Percentiles rank a stretch among this genome's conserved stretches.
Conservation (phyloP, 1,140 invertebrate species). For the Fopius arisanus region DNA sequence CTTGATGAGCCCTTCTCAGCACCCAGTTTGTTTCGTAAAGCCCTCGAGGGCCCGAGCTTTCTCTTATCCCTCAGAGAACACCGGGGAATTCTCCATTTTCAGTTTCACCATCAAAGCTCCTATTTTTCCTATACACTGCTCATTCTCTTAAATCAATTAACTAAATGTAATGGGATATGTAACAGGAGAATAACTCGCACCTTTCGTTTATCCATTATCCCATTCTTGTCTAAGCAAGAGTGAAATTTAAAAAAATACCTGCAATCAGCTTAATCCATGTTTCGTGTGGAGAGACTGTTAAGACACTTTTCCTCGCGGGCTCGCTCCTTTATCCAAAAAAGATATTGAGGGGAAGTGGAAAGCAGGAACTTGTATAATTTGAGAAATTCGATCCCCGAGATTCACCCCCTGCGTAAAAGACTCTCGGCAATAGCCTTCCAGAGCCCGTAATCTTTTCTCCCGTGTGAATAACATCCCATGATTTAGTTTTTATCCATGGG, state of each 20-base stretch:
- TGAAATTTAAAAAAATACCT: neutral
- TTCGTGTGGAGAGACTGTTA: neutral
- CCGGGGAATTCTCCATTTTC: neutral
- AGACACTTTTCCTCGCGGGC: neutral
- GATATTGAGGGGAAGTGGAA: neutral
- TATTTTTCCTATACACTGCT: neutral
- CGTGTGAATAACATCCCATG: conserved; percentile 33
- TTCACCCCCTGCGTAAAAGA: conserved; percentile 24
- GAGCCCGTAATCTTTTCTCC: conserved; percentile 24
- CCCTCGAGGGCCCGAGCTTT: neutral
- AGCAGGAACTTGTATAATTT: conserved; percentile 31
- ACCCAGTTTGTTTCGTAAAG: neutral
- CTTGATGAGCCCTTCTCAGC: conserved; percentile 24
- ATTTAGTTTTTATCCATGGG: conserved; percentile 25
- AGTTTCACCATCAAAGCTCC: neutral
- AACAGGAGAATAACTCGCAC: too few species aligned
- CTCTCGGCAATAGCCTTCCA: neutral
- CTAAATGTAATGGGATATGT: too few species aligned
- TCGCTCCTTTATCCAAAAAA: neutral
- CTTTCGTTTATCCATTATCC: neutral
- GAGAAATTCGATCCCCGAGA: conserved; percentile 28
- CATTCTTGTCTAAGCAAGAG: neutral
- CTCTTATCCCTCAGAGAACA: neutral
- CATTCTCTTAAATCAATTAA: neutral
- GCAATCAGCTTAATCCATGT: neutral